Conservation (phyloP, 2,113 vertebrate species). For the Gadus chalcogrammus region DNA sequence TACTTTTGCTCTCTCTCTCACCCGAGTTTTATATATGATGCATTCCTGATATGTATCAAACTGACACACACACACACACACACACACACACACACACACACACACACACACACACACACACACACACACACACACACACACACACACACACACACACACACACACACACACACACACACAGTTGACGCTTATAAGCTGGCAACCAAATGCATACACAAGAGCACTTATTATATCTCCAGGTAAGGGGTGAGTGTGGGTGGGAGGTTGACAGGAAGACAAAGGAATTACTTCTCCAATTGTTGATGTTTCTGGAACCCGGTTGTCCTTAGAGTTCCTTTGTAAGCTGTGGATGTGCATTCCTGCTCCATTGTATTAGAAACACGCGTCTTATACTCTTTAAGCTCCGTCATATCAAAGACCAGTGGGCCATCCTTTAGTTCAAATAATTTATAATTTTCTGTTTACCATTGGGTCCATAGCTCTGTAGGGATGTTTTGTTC, state of each 20-base stretch:
- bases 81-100: no score
- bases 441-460: not conserved
- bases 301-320: conserved; percentile 20
- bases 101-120: no score
- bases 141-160: no score
- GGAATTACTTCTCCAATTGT: conserved; percentile 25
- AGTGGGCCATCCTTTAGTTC: conserved; percentile 17
- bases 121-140: no score
- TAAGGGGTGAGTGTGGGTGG: conserved; percentile 33
- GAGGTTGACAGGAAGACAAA: conserved; percentile 3
- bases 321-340: conserved; percentile 54
- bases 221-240: no score
- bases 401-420: conserved; percentile 18
- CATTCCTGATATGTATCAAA: no score
- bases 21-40: no score
- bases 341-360: conserved; percentile 66
- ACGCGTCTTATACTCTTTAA: not conserved
- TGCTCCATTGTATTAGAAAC: conserved; percentile 54
- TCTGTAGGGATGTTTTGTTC: conserved; percentile 27
- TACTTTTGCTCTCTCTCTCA: no score
- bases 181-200: not conserved
- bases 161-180: no score
- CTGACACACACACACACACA: no score
- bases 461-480: not conserved
- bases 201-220: conserved; percentile 28